Percentiles rank a stretch among this genome's conserved stretches.
phyloP scores from a whole-genome alignment of 2,797 vertebrate genomes.

The Selene dorsalis region DNA sequence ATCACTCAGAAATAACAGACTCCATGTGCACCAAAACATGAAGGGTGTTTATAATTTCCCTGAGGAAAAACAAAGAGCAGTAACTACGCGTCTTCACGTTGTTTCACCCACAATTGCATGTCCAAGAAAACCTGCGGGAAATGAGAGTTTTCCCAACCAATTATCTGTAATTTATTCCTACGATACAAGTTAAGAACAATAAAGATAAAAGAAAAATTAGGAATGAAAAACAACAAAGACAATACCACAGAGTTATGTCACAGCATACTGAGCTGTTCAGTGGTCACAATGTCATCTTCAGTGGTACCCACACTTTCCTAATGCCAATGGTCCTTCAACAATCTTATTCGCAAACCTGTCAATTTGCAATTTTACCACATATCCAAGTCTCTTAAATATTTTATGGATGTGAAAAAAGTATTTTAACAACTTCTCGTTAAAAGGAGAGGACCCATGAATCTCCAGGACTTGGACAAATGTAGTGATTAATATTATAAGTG shows the following conservation, averaged over 20 bases:
- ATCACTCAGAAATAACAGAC: background rate
- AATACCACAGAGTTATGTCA: background rate
- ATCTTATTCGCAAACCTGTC: background rate
- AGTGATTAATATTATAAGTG: background rate
- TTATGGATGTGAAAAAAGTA: background rate
- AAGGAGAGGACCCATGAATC: background rate
- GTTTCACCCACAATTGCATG: background rate
- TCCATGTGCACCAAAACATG: background rate
- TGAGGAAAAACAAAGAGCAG: background rate
- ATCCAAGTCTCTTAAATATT: background rate
- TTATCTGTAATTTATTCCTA: background rate
- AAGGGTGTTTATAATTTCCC: background rate
- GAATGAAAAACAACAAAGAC: no score
- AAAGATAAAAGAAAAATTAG: no score
- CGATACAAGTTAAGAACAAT: background rate
- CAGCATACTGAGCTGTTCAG: background rate
- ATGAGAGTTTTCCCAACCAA: background rate
- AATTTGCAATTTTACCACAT: no score
- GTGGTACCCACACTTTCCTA: background rate
- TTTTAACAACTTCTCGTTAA: background rate
- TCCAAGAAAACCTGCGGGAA: background rate
- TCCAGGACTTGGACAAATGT: slow-evolving; percentile 1
- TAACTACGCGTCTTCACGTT: background rate
- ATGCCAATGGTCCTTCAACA: background rate
- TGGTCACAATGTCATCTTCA: background rate